These are phyloP conservation scores for Eptatretus burgeri DNA, from an alignment of 2,113 vertebrate genomes.

Conservation along the genomic window DNA sequence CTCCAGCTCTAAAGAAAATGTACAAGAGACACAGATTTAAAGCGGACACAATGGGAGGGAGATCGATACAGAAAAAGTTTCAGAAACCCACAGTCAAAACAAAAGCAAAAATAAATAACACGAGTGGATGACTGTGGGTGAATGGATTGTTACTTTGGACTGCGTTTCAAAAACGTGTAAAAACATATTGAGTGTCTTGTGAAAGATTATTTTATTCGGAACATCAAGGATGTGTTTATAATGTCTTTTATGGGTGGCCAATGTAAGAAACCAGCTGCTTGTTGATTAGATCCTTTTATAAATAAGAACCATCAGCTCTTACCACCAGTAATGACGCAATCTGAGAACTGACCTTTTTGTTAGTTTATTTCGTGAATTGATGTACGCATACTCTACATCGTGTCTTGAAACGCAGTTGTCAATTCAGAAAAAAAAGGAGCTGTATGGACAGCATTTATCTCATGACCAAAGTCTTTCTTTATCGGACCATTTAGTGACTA, in stretches of 20 bases:
- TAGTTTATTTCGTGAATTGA: slow-evolving; percentile 6
- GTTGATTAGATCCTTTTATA: slow-evolving; percentile 2
- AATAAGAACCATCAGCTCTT: background rate
- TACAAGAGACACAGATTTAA: slow-evolving; percentile 97
- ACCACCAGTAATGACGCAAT: slow-evolving; percentile 3
- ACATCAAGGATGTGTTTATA: slow-evolving; percentile 3
- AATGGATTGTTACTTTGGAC: background rate
- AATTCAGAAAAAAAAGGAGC: slow-evolving; percentile 1
- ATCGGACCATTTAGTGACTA: slow-evolving; percentile 1
- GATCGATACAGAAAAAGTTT: no score
- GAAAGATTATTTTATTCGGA: slow-evolving; percentile 5
- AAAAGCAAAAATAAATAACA: background rate
- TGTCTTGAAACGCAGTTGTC: no score
- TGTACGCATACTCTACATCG: slow-evolving; percentile 3
- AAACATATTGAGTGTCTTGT: slow-evolving; percentile 1
- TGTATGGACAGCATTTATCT: slow-evolving; percentile 1
- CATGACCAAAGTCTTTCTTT: slow-evolving; percentile 5
- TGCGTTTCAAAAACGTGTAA: slow-evolving; percentile 2
- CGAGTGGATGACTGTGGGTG: background rate
- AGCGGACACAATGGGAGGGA: slow-evolving; percentile 7
- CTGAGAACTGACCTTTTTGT: slow-evolving; percentile 1
- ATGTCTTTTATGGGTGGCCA: slow-evolving; percentile 1
- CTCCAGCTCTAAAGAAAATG: slow-evolving; percentile 80
- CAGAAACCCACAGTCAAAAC: no score
- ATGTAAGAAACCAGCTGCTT: slow-evolving; percentile 2